These are phyloP conservation scores for Pristionchus arcanus DNA, from an alignment of 2,888 invertebrate species.

Conservation along the genomic window DNA sequence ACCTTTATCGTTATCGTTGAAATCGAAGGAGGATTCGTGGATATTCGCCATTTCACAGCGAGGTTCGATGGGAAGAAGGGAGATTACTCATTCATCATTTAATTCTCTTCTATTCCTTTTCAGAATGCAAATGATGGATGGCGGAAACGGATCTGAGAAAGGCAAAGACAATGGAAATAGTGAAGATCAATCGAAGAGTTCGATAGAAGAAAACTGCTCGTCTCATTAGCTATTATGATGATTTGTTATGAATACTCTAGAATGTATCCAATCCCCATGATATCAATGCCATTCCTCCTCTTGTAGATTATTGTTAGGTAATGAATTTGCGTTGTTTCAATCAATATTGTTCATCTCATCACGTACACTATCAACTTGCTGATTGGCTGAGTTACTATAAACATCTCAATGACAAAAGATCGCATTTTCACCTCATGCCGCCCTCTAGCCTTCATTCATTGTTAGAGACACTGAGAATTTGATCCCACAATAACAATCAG, in stretches of 20 bases:
- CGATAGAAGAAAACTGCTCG: too few relatives aligned
- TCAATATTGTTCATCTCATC: too few relatives aligned
- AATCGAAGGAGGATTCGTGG: not conserved
- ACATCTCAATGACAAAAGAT: too few relatives aligned
- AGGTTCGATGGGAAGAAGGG: not conserved
- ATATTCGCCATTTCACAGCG: not conserved
- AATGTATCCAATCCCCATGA: not conserved
- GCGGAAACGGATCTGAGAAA: not conserved
- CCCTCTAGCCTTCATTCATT: too few relatives aligned
- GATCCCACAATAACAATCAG: too few relatives aligned
- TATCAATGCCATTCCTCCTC: not conserved
- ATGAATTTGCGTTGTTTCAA: not conserved
- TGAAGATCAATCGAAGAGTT: not conserved
- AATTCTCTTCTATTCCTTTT: not conserved
- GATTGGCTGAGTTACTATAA: too few relatives aligned
- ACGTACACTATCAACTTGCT: too few relatives aligned
- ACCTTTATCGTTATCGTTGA: not conserved
- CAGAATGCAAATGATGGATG: not conserved
- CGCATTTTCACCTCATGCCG: too few relatives aligned
- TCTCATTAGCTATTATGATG: too few relatives aligned
- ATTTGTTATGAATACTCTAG: not conserved
- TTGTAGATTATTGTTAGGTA: not conserved
- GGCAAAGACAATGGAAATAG: not conserved
- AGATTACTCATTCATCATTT: not conserved
- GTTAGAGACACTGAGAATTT: too few relatives aligned